These are phyloP conservation scores for Alouatta palliata DNA, from an alignment of 2,113 vertebrate genomes.

Conservation along the genomic window DNA sequence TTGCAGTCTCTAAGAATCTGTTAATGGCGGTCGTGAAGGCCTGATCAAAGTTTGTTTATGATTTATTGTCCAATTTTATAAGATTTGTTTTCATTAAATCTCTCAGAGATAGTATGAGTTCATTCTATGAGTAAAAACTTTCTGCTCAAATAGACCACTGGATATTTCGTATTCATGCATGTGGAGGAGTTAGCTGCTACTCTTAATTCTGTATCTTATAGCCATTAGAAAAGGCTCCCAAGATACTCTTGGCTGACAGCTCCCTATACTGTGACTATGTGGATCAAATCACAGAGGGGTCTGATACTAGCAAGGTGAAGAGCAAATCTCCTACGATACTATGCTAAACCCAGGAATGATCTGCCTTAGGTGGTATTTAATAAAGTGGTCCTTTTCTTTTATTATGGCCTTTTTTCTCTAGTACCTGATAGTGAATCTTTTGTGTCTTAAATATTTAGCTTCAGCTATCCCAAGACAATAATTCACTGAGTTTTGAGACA, in stretches of 20 bases:
- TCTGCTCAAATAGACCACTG: neutral
- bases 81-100: neutral
- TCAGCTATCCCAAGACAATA: neutral
- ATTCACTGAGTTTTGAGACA: neutral
- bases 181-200: neutral
- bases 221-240: neutral
- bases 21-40: neutral
- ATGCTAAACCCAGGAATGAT: neutral
- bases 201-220: neutral
- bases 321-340: neutral
- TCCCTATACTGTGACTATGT: neutral
- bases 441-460: conserved; percentile 32
- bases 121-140: neutral
- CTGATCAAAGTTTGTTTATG: neutral
- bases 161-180: neutral
- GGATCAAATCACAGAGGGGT: neutral
- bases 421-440: neutral
- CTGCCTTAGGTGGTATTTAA: neutral
- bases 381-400: conserved; percentile 24
- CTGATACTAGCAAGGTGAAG: neutral
- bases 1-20: neutral
- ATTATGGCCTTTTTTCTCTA: neutral
- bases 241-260: neutral
- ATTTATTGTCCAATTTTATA: neutral
- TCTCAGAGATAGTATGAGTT: neutral